Conservation (phyloP, 2,888 invertebrate species). For the Athalia cordata region DNA sequence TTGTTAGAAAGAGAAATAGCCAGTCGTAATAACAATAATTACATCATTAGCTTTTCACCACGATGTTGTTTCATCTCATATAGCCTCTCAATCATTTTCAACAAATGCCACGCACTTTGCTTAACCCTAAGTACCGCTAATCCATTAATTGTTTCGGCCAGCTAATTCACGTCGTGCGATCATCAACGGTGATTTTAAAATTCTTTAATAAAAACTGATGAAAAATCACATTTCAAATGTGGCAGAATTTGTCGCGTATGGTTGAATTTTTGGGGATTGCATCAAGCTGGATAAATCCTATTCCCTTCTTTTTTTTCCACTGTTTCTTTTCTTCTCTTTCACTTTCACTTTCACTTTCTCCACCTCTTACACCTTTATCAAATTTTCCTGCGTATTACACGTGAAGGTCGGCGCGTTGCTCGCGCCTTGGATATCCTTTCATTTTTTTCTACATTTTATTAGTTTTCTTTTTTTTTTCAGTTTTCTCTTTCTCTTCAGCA, state of each 20-base stretch:
- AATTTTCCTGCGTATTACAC: constrained; percentile 3
- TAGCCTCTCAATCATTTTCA: constrained; percentile 46
- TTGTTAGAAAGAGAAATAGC: constrained; percentile 68
- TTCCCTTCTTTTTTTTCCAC: neutral
- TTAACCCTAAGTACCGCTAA: constrained; percentile 24
- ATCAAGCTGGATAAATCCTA: constrained; percentile 13
- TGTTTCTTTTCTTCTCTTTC: constrained; percentile 5
- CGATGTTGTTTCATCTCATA: constrained; percentile 57
- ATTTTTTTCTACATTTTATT: neutral
- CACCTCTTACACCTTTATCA: neutral
- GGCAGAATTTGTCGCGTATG: neutral
- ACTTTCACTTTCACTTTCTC: constrained; percentile 38
- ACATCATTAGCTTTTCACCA: constrained; percentile 61
- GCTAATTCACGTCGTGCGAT: neutral
- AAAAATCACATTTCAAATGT: no score
- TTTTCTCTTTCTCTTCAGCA: neutral
- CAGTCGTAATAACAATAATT: constrained; percentile 37
- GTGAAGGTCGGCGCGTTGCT: neutral
- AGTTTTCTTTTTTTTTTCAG: neutral
- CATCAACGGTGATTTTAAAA: neutral
- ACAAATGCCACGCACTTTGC: neutral
- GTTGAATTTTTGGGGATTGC: constrained; percentile 13
- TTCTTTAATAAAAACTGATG: no score
- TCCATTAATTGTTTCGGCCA: neutral
- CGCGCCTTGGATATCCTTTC: neutral